These are phyloP conservation scores for Tokudaia tokunoshimensis DNA, from an alignment of 2,797 vertebrate species.

Conservation along the genomic window DNA sequence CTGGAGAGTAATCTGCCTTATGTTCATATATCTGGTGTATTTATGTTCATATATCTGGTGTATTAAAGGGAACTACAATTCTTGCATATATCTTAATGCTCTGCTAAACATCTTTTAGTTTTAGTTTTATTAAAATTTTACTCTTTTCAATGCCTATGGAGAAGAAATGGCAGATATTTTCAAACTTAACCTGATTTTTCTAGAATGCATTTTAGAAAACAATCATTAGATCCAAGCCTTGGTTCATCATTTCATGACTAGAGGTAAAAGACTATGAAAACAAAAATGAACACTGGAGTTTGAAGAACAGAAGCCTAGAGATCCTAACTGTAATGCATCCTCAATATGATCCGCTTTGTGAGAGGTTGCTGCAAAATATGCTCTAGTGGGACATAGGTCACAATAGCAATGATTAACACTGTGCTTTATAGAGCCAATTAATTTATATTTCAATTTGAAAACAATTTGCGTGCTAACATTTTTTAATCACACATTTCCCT, in stretches of 20 bases:
- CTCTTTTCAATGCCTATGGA: constrained; percentile 34
- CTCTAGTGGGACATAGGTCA: background rate
- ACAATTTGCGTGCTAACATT: background rate
- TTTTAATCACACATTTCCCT: background rate
- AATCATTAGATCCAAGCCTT: background rate
- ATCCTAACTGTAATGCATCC: constrained; percentile 13
- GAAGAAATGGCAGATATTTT: constrained; percentile 42
- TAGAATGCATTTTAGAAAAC: background rate
- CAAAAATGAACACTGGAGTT: background rate
- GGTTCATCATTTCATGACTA: background rate
- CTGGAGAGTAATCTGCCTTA: constrained; percentile 84
- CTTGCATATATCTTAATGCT: constrained; percentile 63
- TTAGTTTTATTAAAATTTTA: constrained; percentile 5
- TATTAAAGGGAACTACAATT: constrained; percentile 81
- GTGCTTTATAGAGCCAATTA: background rate
- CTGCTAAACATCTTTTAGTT: constrained; percentile 29
- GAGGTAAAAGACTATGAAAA: background rate
- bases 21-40: constrained; percentile 84
- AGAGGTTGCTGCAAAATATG: background rate
- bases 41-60: constrained; percentile 81
- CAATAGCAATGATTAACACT: background rate
- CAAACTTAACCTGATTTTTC: constrained; percentile 9
- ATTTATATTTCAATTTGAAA: constrained; percentile 32
- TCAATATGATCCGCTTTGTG: background rate
- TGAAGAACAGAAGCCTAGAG: background rate